Percentiles rank a stretch among this genome's conserved stretches.
These are phyloP conservation scores for Epinotia demarniana DNA, from an alignment of 2,888 invertebrate genomes.

Conservation along the genomic window DNA sequence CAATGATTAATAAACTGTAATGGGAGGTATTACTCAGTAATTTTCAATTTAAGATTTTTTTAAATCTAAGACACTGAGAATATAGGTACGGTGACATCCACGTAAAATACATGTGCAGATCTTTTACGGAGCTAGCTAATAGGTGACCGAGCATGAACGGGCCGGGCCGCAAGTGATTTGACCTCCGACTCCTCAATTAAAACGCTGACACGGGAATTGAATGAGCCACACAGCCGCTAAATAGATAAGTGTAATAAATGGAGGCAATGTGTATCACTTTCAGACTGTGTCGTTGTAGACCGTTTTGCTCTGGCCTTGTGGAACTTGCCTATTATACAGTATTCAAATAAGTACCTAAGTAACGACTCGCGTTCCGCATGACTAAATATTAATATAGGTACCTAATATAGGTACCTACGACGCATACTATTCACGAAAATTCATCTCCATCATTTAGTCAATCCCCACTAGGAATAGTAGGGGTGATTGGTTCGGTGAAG, in stretches of 20 bases:
- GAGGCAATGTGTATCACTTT: conserved; percentile 44
- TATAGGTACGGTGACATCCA: neutral
- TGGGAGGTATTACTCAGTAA: too few relatives aligned
- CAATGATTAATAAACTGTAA: neutral
- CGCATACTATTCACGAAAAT: conserved; percentile 18
- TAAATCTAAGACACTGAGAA: neutral
- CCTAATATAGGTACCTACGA: too few relatives aligned
- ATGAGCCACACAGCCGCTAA: conserved; percentile 40
- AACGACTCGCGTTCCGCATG: conserved; percentile 28
- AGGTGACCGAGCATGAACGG: conserved; percentile 41
- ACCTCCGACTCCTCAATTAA: conserved; percentile 82
- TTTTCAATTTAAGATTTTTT: neutral
- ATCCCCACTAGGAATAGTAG: neutral
- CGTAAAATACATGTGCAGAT: conserved; percentile 10
- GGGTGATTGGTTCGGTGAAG: neutral
- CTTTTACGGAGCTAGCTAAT: conserved; percentile 37
- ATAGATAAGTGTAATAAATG: conserved; percentile 45
- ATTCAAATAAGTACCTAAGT: conserved; percentile 24
- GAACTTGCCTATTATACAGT: conserved; percentile 24
- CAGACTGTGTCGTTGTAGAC: conserved; percentile 35
- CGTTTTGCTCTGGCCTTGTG: conserved; percentile 32
- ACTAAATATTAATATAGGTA: conserved; percentile 11
- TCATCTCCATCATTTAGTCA: conserved; percentile 1
- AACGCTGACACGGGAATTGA: conserved; percentile 61
- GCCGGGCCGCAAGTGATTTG: conserved; percentile 80